Conservation (phyloP, 1,140 invertebrate genomes). For the Ceratoteleas bidentatus region DNA sequence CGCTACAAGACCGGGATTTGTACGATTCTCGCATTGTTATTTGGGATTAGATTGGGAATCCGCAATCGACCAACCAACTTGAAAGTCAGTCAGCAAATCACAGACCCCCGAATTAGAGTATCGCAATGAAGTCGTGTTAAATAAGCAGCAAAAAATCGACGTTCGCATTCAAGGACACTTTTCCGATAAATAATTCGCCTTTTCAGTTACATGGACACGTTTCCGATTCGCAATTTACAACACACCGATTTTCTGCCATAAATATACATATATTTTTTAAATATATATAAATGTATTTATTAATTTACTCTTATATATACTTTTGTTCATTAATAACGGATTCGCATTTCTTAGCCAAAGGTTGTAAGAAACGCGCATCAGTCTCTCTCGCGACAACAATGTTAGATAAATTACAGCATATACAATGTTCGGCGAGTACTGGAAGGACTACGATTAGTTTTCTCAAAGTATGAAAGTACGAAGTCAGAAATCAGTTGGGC, state of each 20-base stretch:
- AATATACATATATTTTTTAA: slow-evolving; percentile 38
- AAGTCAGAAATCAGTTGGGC: slow-evolving; percentile 8
- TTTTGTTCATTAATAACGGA: slow-evolving; percentile 37
- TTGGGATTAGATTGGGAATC: slow-evolving; percentile 18
- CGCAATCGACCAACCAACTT: no score
- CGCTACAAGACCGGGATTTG: slow-evolving; percentile 28
- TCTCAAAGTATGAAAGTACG: slow-evolving; percentile 4
- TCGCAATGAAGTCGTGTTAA: slow-evolving; percentile 37
- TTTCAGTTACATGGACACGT: background rate
- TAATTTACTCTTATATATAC: slow-evolving; percentile 1
- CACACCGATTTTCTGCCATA: slow-evolving; percentile 37
- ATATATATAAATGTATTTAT: slow-evolving; percentile 18
- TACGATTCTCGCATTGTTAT: slow-evolving; percentile 35
- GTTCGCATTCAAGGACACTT: slow-evolving; percentile 40
- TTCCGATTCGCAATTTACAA: background rate
- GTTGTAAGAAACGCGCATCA: slow-evolving; percentile 45
- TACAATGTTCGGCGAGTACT: slow-evolving; percentile 39
- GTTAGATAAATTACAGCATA: slow-evolving; percentile 65
- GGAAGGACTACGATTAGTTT: background rate
- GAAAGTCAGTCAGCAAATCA: no score
- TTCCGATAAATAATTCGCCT: slow-evolving; percentile 26
- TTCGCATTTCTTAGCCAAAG: slow-evolving; percentile 34
- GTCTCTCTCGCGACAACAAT: slow-evolving; percentile 27
- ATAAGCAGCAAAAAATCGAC: slow-evolving; percentile 44
- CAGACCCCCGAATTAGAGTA: background rate